Conservation (phyloP, 2,888 invertebrate species). For the Pheosia gnoma region DNA sequence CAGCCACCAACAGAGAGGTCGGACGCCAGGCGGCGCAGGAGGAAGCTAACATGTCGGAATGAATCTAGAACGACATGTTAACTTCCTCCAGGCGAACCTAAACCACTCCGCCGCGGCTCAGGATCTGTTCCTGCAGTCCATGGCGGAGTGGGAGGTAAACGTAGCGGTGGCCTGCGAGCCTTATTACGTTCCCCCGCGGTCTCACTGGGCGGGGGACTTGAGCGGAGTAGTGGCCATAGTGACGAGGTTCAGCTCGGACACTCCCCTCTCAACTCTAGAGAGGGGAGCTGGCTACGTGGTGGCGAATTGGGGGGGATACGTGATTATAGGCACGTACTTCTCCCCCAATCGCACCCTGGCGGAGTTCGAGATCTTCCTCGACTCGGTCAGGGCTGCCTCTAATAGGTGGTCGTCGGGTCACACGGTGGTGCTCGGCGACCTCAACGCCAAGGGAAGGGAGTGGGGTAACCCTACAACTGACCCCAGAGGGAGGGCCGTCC, state of each 20-base stretch:
- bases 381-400: slow-evolving; percentile 8
- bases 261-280: slow-evolving; percentile 2
- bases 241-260: slow-evolving; percentile 9
- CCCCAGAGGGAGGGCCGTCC: neutral
- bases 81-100: neutral
- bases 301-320: slow-evolving; percentile 3
- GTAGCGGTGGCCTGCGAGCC: slow-evolving; percentile 11
- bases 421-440: slow-evolving; percentile 16
- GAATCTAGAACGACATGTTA: neutral
- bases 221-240: slow-evolving; percentile 5
- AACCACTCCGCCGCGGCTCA: neutral
- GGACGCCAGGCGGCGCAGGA: neutral
- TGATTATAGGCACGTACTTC: slow-evolving; percentile 26
- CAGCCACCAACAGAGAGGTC: neutral
- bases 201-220: slow-evolving; percentile 1
- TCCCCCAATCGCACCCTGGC: slow-evolving; percentile 26
- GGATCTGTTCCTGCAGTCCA: slow-evolving; percentile 11
- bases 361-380: slow-evolving; percentile 26
- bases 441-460: slow-evolving; percentile 27
- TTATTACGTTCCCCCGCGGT: slow-evolving; percentile 1
- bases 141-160: slow-evolving; percentile 13
- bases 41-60: neutral
- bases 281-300: slow-evolving; percentile 22
- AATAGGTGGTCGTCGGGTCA: neutral
- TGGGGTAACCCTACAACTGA: slow-evolving; percentile 22